These are phyloP conservation scores for Aradus depressus DNA, from an alignment of 2,888 invertebrate species.

Conservation along the genomic window DNA sequence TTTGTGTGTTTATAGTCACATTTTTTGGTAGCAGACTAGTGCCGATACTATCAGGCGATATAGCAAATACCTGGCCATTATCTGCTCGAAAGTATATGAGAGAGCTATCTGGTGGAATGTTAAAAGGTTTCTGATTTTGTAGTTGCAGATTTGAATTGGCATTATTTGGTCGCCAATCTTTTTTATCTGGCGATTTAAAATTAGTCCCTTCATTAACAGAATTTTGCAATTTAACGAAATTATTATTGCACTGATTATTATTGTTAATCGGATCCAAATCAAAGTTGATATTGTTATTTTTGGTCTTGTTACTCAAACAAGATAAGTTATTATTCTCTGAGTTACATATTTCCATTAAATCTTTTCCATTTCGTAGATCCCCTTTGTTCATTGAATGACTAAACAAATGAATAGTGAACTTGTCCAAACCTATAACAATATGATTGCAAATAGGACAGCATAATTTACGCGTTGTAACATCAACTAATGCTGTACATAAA, in stretches of 20 bases:
- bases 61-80: slow-evolving; percentile 21
- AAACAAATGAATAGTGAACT: slow-evolving; percentile 72
- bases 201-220: neutral
- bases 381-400: slow-evolving; percentile 46
- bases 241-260: slow-evolving; percentile 15
- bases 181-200: neutral
- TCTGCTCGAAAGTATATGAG: slow-evolving; percentile 15
- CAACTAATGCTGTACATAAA: slow-evolving; percentile 57
- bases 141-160: neutral
- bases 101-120: slow-evolving; percentile 11
- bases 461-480: slow-evolving; percentile 61
- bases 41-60: slow-evolving; percentile 13
- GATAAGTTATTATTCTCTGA: slow-evolving; percentile 8
- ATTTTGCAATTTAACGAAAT: neutral
- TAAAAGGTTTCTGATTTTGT: slow-evolving; percentile 3
- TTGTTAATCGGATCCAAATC: neutral
- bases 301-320: slow-evolving; percentile 13
- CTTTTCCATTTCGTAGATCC: neutral
- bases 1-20: slow-evolving; percentile 21
- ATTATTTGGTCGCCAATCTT: neutral
- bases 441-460: slow-evolving; percentile 69
- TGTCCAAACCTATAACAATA: slow-evolving; percentile 62
- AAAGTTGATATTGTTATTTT: slow-evolving; percentile 7
- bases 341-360: slow-evolving; percentile 3
- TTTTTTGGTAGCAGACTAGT: slow-evolving; percentile 7